These are phyloP conservation scores for Pyralis farinalis DNA, from an alignment of 2,888 invertebrate genomes.

Conservation along the genomic window DNA sequence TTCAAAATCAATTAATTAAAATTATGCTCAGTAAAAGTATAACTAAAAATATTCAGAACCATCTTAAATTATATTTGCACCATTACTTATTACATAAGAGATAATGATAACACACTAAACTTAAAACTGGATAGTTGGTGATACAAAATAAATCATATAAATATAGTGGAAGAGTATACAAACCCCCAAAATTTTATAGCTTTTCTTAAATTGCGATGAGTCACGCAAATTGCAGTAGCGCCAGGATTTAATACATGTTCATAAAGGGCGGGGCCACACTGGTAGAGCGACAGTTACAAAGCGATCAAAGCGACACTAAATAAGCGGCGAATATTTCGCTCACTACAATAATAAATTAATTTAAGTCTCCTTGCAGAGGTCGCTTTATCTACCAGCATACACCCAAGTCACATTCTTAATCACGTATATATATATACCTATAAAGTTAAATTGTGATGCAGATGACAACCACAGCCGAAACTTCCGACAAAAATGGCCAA, in stretches of 20 bases:
- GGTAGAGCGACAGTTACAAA: not conserved
- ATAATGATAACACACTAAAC: constrained; percentile 30
- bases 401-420: constrained; percentile 8
- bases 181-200: too few species aligned
- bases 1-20: constrained; percentile 7
- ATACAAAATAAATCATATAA: not conserved
- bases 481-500: constrained; percentile 16
- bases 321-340: too few species aligned
- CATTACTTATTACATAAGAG: constrained; percentile 37
- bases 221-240: too few species aligned
- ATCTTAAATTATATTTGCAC: constrained; percentile 55
- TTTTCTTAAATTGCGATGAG: too few species aligned
- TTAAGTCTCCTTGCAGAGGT: not conserved
- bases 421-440: constrained; percentile 26
- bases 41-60: constrained; percentile 24
- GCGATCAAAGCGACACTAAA: too few species aligned
- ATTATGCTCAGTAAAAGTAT: too few species aligned
- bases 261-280: not conserved
- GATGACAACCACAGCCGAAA: constrained; percentile 59
- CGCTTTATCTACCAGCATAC: constrained; percentile 4
- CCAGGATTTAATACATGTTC: too few species aligned
- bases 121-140: constrained; percentile 1
- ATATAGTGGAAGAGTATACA: too few species aligned
- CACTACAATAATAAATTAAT: too few species aligned
- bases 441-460: constrained; percentile 55